These are phyloP conservation scores for Phoeniculus purpureus DNA, from an alignment of 2,797 vertebrate genomes.

Conservation along the genomic window DNA sequence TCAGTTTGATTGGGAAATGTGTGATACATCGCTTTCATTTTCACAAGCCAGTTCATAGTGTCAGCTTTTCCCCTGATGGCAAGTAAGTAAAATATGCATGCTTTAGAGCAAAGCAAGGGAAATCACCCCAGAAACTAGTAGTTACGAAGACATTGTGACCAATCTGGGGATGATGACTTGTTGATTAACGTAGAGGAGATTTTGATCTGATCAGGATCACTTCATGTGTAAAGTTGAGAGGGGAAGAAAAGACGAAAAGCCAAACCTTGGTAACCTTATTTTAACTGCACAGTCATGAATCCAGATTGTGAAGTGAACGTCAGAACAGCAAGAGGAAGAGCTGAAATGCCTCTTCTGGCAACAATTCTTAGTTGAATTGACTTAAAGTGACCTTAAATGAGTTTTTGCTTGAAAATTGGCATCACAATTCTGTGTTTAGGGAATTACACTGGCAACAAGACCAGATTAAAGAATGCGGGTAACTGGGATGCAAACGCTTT, in stretches of 20 bases:
- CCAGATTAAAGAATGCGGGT: neutral
- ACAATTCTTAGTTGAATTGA: neutral
- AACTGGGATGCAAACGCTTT: neutral
- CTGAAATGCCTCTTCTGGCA: neutral
- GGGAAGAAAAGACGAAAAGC: neutral
- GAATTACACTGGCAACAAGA: neutral
- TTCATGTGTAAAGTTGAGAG: neutral
- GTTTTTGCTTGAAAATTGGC: neutral
- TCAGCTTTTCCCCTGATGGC: constrained; percentile 93
- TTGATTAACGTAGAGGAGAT: neutral
- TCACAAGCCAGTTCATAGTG: constrained; percentile 88
- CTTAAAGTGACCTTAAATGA: neutral
- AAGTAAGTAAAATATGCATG: constrained; percentile 76
- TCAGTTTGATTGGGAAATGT: constrained; percentile 88
- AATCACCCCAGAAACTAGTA: neutral
- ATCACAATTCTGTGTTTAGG: neutral
- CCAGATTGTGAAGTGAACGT: neutral
- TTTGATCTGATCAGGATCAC: neutral
- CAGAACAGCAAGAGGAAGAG: neutral
- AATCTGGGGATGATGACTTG: fast-evolving
- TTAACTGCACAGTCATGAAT: neutral
- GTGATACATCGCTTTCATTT: constrained; percentile 92
- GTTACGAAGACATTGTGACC: neutral
- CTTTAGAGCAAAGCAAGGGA: neutral
- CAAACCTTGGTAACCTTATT: neutral